Evolutionary conservation across 2,113 vertebrate genomes (phyloP), one percentile per base, ranked within the genome.

Genomic region (Ageneiosus marmoratus): DNA sequence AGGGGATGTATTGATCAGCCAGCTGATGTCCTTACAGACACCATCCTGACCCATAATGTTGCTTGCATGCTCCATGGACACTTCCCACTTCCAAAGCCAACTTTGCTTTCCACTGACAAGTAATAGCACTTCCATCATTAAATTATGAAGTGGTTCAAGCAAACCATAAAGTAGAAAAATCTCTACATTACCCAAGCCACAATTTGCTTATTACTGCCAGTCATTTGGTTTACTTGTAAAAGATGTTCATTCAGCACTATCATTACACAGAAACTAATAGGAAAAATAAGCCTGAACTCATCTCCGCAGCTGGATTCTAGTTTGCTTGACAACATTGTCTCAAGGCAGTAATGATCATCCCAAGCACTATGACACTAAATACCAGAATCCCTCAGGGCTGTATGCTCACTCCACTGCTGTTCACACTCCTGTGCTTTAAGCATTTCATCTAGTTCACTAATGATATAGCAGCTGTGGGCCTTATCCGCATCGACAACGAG

Each of bases 331-430:
- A 48, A 44, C 5, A 73, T 16, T 13, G 27, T 73, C 24, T 29
- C 44, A 6, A n/a, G n/a, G 6, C 44, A 74, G 15, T 32, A 51
- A 51, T 29, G 46, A 74, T n/a, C 13, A 50, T 18, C n/a, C 10
- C n/a, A 74, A 51, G 72, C 48, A 24, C 2, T 29, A 55, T 29
- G 18, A 76, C 50, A 76, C 29, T 37, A 37, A 55, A 76, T 7
- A 55, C 51, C 2, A 1, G 10, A 18, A 55, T 76, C 73, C 50
- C 50, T 55, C 73, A 76, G 73, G 50, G 73, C 29, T 76, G 50
- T 76, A 37, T 76, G 73, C 32, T 76, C 50, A 76, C 29, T 34
- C 29, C 27, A 55, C 50, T 55, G 51, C 73, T 55, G n/a, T 74
- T 74, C 72, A 74, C 16, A 11, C 24, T 51, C n/a, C 50, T 32